Evolutionary conservation across 2,113 vertebrate genomes (phyloP).

Genomic region (Cynocephalus volans): DNA sequence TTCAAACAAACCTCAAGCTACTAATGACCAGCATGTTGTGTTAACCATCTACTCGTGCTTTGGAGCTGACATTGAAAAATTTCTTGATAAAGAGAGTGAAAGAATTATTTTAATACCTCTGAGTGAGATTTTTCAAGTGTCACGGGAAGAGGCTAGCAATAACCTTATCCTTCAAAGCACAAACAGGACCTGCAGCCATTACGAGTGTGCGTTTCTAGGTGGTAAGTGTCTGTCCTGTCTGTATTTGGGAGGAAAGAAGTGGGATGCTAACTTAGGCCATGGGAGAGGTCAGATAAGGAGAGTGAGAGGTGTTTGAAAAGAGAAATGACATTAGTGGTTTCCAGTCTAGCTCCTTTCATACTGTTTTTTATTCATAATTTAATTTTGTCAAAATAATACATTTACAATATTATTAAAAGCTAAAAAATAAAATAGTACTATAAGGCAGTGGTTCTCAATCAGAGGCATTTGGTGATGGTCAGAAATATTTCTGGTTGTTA

Average conservation of each 20-base stretch:
- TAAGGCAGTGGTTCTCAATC: neutral
- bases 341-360: neutral
- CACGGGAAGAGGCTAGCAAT: slow-evolving; percentile 19
- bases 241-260: neutral
- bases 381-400: slow-evolving; percentile 18
- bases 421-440: neutral
- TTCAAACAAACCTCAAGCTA: slow-evolving; percentile 56
- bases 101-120: slow-evolving; percentile 74
- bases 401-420: neutral
- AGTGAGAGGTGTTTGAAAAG: neutral
- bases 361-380: neutral
- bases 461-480: neutral
- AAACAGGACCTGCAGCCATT: slow-evolving; percentile 84
- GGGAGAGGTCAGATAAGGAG: neutral
- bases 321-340: neutral
- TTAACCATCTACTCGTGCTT: slow-evolving; percentile 80
- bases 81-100: slow-evolving; percentile 66
- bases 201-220: slow-evolving; percentile 79
- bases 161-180: slow-evolving; percentile 77
- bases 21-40: neutral
- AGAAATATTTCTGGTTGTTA: neutral
- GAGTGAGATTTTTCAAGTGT: slow-evolving; percentile 82
- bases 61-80: slow-evolving; percentile 62
- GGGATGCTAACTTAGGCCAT: neutral
- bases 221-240: slow-evolving; percentile 65